Evolutionary conservation across 2,888 invertebrate genomes (phyloP).

Genomic region (Hipparchia semele): DNA sequence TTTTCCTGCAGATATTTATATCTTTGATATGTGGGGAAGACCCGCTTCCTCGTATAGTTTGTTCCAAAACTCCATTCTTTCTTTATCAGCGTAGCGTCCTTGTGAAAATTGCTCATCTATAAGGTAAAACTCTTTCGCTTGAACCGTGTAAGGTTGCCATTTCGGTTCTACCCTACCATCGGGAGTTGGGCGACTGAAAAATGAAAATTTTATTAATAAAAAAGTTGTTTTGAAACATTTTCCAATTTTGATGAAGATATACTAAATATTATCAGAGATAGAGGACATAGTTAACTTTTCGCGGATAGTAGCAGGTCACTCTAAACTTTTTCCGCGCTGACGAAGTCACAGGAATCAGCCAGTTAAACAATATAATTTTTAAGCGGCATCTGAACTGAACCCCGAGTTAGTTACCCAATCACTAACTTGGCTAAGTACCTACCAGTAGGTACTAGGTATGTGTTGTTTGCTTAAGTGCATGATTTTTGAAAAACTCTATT

Average conservation of each 20-base stretch:
- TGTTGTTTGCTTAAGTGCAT: background rate
- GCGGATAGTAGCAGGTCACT: too few species aligned
- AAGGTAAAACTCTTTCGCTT: slow-evolving; percentile 57
- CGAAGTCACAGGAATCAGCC: too few species aligned
- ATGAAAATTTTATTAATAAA: background rate
- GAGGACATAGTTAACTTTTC: too few species aligned
- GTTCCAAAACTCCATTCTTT: slow-evolving; percentile 68
- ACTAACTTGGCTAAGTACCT: too few species aligned
- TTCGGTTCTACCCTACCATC: slow-evolving; percentile 45
- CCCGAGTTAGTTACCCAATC: too few species aligned
- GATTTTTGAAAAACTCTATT: background rate
- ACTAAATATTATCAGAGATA: too few species aligned
- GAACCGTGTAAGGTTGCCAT: slow-evolving; percentile 61
- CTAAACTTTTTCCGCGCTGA: too few species aligned
- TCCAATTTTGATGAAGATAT: too few species aligned
- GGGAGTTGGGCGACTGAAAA: slow-evolving; percentile 60
- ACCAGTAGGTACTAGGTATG: too few species aligned
- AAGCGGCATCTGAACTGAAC: too few species aligned
- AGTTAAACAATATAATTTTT: too few species aligned
- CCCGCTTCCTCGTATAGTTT: slow-evolving; percentile 61
- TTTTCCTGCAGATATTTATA: background rate
- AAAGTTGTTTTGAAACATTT: too few species aligned
- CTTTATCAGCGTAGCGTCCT: slow-evolving; percentile 53
- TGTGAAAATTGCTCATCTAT: slow-evolving; percentile 56
- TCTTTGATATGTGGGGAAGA: slow-evolving; percentile 34